Conservation (phyloP, 2,797 vertebrate species). For the Columba guinea region DNA sequence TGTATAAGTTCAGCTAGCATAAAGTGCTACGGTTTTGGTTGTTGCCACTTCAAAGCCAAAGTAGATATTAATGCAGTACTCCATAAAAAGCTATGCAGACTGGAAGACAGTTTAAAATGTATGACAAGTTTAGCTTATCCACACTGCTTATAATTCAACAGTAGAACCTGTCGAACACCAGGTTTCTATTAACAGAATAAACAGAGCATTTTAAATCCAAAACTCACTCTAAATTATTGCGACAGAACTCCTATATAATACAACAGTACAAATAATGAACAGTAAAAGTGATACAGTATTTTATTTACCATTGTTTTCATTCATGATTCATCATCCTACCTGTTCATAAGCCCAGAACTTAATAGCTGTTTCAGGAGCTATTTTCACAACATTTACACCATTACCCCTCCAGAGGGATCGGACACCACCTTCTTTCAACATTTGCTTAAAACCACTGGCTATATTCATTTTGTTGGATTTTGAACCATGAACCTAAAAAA, state of each 20-base stretch:
- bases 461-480: conserved; percentile 89
- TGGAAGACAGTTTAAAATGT: background rate
- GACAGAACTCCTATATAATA: background rate
- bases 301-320: background rate
- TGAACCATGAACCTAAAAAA: conserved; percentile 87
- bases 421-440: conserved; percentile 92
- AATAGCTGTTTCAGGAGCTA: conserved; percentile 93
- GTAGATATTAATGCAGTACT: background rate
- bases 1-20: background rate
- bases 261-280: background rate
- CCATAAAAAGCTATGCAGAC: background rate
- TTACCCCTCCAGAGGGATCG: conserved; percentile 92
- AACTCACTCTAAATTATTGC: background rate
- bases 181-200: background rate
- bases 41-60: background rate
- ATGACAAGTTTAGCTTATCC: background rate
- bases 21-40: background rate
- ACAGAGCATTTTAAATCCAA: background rate
- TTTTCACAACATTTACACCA: conserved; percentile 93
- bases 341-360: conserved; percentile 96
- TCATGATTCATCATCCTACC: conserved; percentile 73
- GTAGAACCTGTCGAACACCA: background rate
- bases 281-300: background rate
- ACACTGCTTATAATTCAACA: background rate
- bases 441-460: conserved; percentile 86